Evolutionary conservation across 2,797 vertebrate species (phyloP).

Genomic region (Adelosebastes latens): DNA sequence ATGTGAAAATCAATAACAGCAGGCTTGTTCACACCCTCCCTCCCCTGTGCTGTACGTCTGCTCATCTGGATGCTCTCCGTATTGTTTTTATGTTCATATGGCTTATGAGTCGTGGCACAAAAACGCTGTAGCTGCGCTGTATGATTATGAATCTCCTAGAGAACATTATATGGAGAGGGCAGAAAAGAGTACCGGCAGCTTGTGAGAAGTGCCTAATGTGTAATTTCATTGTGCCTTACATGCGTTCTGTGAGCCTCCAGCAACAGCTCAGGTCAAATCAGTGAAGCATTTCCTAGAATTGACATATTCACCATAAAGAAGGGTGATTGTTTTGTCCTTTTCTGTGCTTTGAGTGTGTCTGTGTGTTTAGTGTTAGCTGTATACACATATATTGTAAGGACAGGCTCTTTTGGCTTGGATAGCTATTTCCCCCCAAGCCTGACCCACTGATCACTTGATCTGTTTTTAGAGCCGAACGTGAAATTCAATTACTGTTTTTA

Average conservation of each 20-base stretch:
- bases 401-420: conserved; percentile 12
- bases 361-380: background rate
- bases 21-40: too few species aligned
- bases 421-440: conserved; percentile 14
- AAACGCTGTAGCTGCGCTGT: too few species aligned
- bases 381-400: background rate
- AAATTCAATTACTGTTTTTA: conserved; percentile 61
- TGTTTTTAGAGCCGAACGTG: conserved; percentile 28
- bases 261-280: conserved; percentile 1
- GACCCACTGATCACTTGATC: conserved; percentile 23
- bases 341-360: background rate
- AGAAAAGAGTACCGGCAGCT: too few species aligned
- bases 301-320: background rate
- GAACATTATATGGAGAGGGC: too few species aligned
- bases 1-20: too few species aligned
- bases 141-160: too few species aligned
- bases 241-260: background rate
- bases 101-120: too few species aligned
- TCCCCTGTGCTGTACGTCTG: too few species aligned
- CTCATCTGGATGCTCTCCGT: too few species aligned
- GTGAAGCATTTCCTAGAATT: background rate
- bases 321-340: background rate
- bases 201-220: too few species aligned
- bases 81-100: too few species aligned
- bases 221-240: background rate